Conservation (phyloP, 2,888 invertebrate species). For the Limenitis arthemis region DNA sequence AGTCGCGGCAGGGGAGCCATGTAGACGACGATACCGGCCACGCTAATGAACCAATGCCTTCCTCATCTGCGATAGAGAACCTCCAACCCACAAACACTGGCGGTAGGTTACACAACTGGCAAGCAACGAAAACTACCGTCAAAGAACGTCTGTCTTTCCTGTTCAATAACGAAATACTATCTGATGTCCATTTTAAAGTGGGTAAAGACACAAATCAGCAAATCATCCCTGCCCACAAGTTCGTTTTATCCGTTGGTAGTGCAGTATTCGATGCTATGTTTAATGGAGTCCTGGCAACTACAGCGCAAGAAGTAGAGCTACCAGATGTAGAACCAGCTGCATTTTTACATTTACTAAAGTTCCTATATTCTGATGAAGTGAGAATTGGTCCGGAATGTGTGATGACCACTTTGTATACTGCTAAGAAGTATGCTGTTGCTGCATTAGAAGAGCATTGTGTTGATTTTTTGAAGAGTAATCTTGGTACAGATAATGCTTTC, state of each 20-base stretch:
- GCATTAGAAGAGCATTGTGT: slow-evolving; percentile 88
- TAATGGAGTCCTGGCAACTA: slow-evolving; percentile 80
- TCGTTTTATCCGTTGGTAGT: slow-evolving; percentile 85
- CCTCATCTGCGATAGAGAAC: slow-evolving; percentile 49
- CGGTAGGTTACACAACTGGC: slow-evolving; percentile 76
- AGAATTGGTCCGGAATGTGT: slow-evolving; percentile 88
- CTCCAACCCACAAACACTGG: slow-evolving; percentile 54
- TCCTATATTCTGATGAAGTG: slow-evolving; percentile 86
- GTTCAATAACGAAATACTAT: slow-evolving; percentile 64
- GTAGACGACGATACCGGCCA: slow-evolving; percentile 51
- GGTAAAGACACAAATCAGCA: slow-evolving; percentile 79
- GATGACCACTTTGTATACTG: slow-evolving; percentile 89
- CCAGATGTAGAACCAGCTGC: slow-evolving; percentile 89
- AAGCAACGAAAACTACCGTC: slow-evolving; percentile 81
- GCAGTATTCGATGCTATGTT: slow-evolving; percentile 92
- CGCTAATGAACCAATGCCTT: slow-evolving; percentile 41
- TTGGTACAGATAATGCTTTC: slow-evolving; percentile 88
- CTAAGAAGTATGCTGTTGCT: slow-evolving; percentile 90
- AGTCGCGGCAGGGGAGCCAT: slow-evolving; percentile 41
- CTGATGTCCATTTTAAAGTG: slow-evolving; percentile 85
- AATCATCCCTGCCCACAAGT: slow-evolving; percentile 84
- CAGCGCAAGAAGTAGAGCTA: slow-evolving; percentile 80
- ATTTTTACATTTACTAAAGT: slow-evolving; percentile 81
- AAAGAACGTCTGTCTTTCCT: slow-evolving; percentile 80
- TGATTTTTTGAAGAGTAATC: slow-evolving; percentile 80